Evolutionary conservation across 2,113 vertebrate genomes (phyloP), one percentile per base, ranked within the genome.

Genomic region (Narcine bancroftii): DNA sequence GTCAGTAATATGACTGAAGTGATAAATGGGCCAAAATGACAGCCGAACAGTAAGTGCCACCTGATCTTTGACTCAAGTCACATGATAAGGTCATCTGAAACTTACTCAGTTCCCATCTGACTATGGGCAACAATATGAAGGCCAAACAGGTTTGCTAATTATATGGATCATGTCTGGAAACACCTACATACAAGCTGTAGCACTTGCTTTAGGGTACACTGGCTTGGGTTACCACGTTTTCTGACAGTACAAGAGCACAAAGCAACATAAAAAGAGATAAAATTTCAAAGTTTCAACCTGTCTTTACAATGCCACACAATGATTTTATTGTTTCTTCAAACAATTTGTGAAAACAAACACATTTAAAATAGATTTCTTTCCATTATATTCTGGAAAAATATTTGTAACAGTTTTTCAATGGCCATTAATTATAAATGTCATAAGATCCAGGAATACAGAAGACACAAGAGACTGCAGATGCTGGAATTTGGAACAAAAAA

Each of bases 21-120:
- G 96, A 97, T 96, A 95, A 96, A 98, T 96, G 96, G 93, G 93
- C 93, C 94, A 93, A 94, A 94, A 94, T 94, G 95, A 96, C 95
- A 95, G 95, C 94, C 93, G 94, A 94, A 95, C 94, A 93, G 95
- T 93, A 92, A 93, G 95, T 94, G 95, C 93, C 94, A 94, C 95
- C 95, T 95, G 95, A 95, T 94, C 95, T 94, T 95, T 96, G 96
- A 95, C 94, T 95, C 94, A 92, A 92, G 96, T 96, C 96, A 97
- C 94, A 96, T 95, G 96, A 97, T 95, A 95, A 95, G 95, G 95
- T 95, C 95, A 95, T 94, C 93, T 93, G 94, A 96, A 95, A 94
- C 94, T 93, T 93, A 93, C 95, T 94, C 94, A 96, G 95, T 95
- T 95, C 95, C 96, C 96, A 95, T 96, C 96, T 96, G 96, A 95